Base-by-base conservation (phyloP, 92 coral and sea anemone species). In the Porites evermanni region DNA sequence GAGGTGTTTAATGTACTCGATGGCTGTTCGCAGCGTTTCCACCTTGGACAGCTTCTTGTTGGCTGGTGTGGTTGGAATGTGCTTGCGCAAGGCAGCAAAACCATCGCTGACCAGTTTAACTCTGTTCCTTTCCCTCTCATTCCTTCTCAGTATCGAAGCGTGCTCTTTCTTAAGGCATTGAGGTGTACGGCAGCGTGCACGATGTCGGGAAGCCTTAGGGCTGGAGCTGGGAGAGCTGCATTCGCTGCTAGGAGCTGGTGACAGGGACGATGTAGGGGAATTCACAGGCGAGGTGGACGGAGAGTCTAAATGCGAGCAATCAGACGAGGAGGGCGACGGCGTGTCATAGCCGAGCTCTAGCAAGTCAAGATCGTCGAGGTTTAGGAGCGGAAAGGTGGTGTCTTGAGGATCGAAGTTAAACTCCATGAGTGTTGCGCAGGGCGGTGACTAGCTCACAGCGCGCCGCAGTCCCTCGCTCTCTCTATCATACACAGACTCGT, bases 91-190 rank as follows among this genome's bases (percentile, higher is more conserved):
- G 84, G 78, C 90, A 10, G 97, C 93, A 83, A 97, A 97, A 8
- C 99, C 99, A 77, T 97, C 99, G 64, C 99, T 97, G 54, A 97
- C 98, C 67, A 91, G 95, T 63, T 95, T 95, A 18, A 97, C 99
- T 12, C 99, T 87, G 79, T 92, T 95, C 7, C 99, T 38, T 82
- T 97, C 99, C 44, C 99, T 91, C 72, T 97, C 99, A 61, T 97
- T 97, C 44, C 99, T 91, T 32, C 98, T 89, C 86, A 93, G 75
- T 21, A 94, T 91, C 21, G 98, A 94, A 20, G 89, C 88, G 70
- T 94, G 98, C 66, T 94, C 96, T 52, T 89, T 93, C 77, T 91
- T 94, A 21, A 91, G 87, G 88, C 98, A 93, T 19, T 93, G 93
- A 18, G 98, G 94, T 63, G 93, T 83, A 54, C 89, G 88, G 84